A percentile compares a stretch with the other conserved stretches of the same genome.
Conservation (phyloP, 2,888 invertebrate species). For the Drosophila fulvimacula region DNA sequence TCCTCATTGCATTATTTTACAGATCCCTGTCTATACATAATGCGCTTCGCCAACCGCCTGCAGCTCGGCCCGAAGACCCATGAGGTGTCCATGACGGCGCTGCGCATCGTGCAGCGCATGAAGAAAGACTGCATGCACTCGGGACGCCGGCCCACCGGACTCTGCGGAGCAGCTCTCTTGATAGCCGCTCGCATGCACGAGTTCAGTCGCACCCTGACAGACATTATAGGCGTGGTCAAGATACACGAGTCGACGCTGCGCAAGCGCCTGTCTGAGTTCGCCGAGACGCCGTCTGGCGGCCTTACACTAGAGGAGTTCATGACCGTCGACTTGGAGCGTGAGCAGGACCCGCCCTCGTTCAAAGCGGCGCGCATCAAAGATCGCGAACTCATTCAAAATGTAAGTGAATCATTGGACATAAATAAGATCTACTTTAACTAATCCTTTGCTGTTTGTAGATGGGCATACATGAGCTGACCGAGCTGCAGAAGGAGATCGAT, state of each 20-base stretch:
- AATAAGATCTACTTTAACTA: not conserved
- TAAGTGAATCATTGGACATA: slow-evolving; percentile 75
- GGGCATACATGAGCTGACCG: slow-evolving; percentile 89
- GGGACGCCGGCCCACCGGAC: slow-evolving; percentile 97
- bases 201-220: slow-evolving; percentile 93
- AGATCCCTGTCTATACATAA: slow-evolving; percentile 98
- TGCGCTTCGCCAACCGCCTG: slow-evolving; percentile 96
- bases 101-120: slow-evolving; percentile 97
- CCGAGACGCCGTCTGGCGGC: slow-evolving; percentile 97
- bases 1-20: slow-evolving; percentile 56
- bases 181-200: slow-evolving; percentile 97
- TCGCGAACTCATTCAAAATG: slow-evolving; percentile 92
- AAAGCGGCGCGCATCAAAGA: slow-evolving; percentile 95
- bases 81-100: slow-evolving; percentile 97
- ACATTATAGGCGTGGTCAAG: slow-evolving; percentile 97
- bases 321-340: slow-evolving; percentile 97
- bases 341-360: slow-evolving; percentile 97
- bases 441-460: slow-evolving; percentile 58
- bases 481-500: slow-evolving; percentile 95
- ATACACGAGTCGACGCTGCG: slow-evolving; percentile 97
- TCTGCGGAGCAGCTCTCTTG: slow-evolving; percentile 98
- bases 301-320: slow-evolving; percentile 98
- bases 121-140: slow-evolving; percentile 98
- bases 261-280: slow-evolving; percentile 96
- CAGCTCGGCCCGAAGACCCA: slow-evolving; percentile 97